Percentiles rank a stretch among this genome's conserved stretches.
Evolutionary conservation across 2,888 invertebrate species (phyloP).

Genomic region (Hypomecis punctinalis): DNA sequence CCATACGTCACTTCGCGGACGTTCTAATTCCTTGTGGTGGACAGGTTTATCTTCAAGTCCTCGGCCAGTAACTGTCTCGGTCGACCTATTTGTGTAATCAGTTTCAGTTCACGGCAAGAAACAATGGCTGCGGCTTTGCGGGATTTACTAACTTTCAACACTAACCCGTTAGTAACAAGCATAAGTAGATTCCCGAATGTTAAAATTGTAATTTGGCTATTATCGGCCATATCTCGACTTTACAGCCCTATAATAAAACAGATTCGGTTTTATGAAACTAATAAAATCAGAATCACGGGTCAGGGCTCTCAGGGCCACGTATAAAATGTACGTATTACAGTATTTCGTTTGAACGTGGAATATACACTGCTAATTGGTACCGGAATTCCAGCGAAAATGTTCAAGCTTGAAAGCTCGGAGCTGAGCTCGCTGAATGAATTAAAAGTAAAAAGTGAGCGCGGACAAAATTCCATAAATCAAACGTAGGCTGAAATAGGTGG

Average conservation of each 20-base stretch:
- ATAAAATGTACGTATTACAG: slow-evolving; percentile 20
- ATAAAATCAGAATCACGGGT: slow-evolving; percentile 30
- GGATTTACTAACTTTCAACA: background rate
- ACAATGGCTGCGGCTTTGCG: slow-evolving; percentile 1
- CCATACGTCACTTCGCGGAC: slow-evolving; percentile 49
- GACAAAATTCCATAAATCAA: slow-evolving; percentile 43
- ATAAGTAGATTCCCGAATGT: slow-evolving; percentile 9
- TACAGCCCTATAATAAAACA: slow-evolving; percentile 23
- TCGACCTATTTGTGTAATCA: slow-evolving; percentile 17
- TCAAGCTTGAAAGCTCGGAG: slow-evolving; percentile 17
- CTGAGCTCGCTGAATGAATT: slow-evolving; percentile 18
- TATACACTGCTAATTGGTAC: slow-evolving; percentile 28
- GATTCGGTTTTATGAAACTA: slow-evolving; percentile 23
- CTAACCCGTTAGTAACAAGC: slow-evolving; percentile 1
- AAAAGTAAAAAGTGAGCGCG: slow-evolving; percentile 39
- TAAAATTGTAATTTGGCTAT: slow-evolving; percentile 16
- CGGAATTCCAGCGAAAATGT: slow-evolving; percentile 15
- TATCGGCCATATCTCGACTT: slow-evolving; percentile 16
- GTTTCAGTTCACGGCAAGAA: slow-evolving; percentile 11
- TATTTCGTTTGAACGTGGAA: slow-evolving; percentile 15
- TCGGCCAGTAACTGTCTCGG: slow-evolving; percentile 16
- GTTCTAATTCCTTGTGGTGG: slow-evolving; percentile 40
- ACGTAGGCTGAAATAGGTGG: slow-evolving; percentile 45
- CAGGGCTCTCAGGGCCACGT: slow-evolving; percentile 19
- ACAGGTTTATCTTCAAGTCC: slow-evolving; percentile 38